Conservation (phyloP, 2,888 invertebrate species). For the Bugulina stolonifera region DNA sequence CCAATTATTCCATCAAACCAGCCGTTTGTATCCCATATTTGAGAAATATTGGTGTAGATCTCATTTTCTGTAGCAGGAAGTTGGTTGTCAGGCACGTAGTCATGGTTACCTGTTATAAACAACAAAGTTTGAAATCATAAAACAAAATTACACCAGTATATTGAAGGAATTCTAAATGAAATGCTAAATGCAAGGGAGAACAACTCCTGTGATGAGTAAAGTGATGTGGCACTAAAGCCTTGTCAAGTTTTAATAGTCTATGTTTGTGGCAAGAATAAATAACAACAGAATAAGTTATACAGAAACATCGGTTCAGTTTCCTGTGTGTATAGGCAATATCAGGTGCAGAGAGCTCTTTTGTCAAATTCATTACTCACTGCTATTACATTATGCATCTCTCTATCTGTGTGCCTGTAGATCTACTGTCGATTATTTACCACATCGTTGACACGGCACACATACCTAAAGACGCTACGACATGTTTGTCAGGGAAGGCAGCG, state of each 20-base stretch:
- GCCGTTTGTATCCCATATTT: conserved; percentile 52
- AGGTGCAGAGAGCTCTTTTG: no score
- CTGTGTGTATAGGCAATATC: not conserved
- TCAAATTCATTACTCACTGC: no score
- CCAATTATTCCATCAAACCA: conserved; percentile 19
- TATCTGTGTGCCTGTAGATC: no score
- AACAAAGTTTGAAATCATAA: not conserved
- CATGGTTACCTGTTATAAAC: conserved; percentile 64
- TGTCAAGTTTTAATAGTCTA: not conserved
- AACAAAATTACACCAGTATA: no score
- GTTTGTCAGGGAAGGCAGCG: conserved; percentile 63
- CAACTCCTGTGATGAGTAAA: no score
- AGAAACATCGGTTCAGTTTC: not conserved
- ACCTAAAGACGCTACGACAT: conserved; percentile 78
- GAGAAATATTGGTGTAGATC: conserved; percentile 63
- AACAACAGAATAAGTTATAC: no score
- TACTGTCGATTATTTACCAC: not conserved
- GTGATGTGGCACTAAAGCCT: not conserved
- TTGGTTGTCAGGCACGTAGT: conserved; percentile 59
- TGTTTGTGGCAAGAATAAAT: not conserved
- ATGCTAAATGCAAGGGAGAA: no score
- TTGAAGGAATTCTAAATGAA: no score
- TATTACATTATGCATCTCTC: no score
- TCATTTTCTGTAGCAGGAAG: conserved; percentile 54
- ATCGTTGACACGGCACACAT: not conserved